Evolutionary conservation across 2,797 vertebrate species (phyloP), one percentile per base, ranked within the genome.

Genomic region (Sebastes steindachneri): DNA sequence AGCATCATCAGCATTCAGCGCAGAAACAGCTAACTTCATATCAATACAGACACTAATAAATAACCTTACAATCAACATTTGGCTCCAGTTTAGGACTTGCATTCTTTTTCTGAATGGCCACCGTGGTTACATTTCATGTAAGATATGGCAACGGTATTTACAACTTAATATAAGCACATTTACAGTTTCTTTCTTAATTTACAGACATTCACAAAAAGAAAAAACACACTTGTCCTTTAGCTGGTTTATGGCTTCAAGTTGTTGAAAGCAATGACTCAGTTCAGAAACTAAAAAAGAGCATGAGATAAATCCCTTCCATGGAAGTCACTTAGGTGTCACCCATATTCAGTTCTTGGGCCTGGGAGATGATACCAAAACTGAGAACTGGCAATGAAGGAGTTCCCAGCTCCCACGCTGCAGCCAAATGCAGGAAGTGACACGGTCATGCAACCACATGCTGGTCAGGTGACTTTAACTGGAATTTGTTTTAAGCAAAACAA

Each of bases 381-480:
- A 45, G 53, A 77, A 23, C 2, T 7, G 26, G 14, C 48, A 28
- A 29, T 25, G 21, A 67, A 26, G 72, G 19, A 48, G 37, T 74
- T 86, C 41, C 45, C 69, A 51, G 37, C 17, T 67, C 58, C 70
- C 29, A 35, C 3, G 12, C 73, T 66, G 75, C 67, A 86, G 82
- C 55, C 69, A 65, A 55, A 78, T 67, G 65, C 35, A 57, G 73
- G 9, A 60, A 23, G 33, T 68, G 89, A 80, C 60, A 48, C 4
- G 48, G 71, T 88, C 80, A 88, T 85, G 80, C 54, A 26, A 90
- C 85, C 74, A 73, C 80, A 84, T 92, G 92, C 92, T 92, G 85
- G 88, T 87, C 82, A 31, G 80, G 68, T 89, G 80, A 84, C 75
- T 81, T 75, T 86, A 5, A 84, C 73, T 64, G 72, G 77, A 88